Evolutionary conservation across 2,797 vertebrate genomes (phyloP), one percentile per base, ranked within the genome.

Genomic region (Eleutherodactylus coqui): DNA sequence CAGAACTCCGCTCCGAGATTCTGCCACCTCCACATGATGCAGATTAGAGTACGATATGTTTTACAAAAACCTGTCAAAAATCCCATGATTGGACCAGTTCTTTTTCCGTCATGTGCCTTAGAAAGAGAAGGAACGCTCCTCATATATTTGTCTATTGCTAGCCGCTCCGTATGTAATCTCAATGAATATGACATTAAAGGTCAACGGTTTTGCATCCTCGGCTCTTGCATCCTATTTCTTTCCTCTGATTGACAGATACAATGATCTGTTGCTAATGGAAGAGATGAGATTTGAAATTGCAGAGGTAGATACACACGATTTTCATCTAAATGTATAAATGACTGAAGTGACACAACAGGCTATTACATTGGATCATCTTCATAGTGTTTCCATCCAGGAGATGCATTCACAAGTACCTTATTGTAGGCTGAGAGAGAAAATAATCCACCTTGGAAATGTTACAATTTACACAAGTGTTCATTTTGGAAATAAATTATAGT

Each of bases 241-340:
- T 64, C 34, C 81, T 60, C 81, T 83, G 75, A 87, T 64, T 73
- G 81, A 73, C 86, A 87, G 75, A 79, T 75, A 87, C 86, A 87
- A 83, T 87, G 86, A 87, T 87, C 75, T 87, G 86, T 83, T 19
- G 29, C 86, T 87, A 87, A 87, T 87, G 86, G 75, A 87, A 79
- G 62, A 83, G 81, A 87, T 87, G 86, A 83, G 86, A 87, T 87
- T 83, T 83, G 62, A 87, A 87, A 87, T 83, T 83, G 81, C 81
- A 60, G 17, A 47, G 49, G 38, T 79, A 79, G 81, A 34, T 83
- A 62, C 51, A 49, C 64, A 49, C 29, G 53, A 83, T 73, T 83
- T 87, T 69, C 81, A 87, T 87, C 51, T 73, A 83, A 83, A 87
- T 87, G 67, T 83, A 79, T 83, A 79, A 87, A 83, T 87, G 70